phyloP scores from a whole-genome alignment of 2,797 vertebrate species.

The Schizothorax lantsangensis region DNA sequence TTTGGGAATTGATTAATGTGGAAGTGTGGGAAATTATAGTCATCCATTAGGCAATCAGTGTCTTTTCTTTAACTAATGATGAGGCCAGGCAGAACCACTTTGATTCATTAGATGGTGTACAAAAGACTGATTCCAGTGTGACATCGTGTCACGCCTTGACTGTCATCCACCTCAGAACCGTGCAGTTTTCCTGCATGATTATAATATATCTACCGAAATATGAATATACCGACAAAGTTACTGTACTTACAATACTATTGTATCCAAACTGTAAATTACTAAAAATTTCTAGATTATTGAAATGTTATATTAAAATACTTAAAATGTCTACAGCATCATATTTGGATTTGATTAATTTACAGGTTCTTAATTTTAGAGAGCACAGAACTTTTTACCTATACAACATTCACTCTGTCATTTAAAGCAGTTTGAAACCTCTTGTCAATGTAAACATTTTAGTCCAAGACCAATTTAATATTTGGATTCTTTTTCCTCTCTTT shows the following conservation, averaged over 20 bases:
- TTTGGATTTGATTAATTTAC: neutral
- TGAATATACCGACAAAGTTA: too few relatives aligned
- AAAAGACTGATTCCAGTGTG: conserved; percentile 16
- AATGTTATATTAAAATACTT: conserved; percentile 5
- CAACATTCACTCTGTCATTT: neutral
- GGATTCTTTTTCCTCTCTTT: neutral
- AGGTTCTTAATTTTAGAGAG: neutral
- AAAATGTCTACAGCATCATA: neutral
- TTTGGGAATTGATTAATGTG: conserved; percentile 32
- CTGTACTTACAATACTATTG: neutral
- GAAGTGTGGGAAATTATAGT: conserved; percentile 38
- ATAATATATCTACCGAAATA: neutral
- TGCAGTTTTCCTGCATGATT: neutral
- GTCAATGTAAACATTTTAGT: neutral
- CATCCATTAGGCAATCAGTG: conserved; percentile 45
- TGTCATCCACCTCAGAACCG: neutral
- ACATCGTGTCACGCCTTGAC: neutral
- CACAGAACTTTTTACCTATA: neutral
- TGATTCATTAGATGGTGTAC: conserved; percentile 30
- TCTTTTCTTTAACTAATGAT: conserved; percentile 47
- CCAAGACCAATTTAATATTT: neutral
- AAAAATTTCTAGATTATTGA: neutral
- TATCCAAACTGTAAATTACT: neutral
- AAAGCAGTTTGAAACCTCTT: neutral
- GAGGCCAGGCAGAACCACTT: conserved; percentile 28